phyloP scores from a whole-genome alignment of 2,797 vertebrate species.

The Mormyrops attenuatus region DNA sequence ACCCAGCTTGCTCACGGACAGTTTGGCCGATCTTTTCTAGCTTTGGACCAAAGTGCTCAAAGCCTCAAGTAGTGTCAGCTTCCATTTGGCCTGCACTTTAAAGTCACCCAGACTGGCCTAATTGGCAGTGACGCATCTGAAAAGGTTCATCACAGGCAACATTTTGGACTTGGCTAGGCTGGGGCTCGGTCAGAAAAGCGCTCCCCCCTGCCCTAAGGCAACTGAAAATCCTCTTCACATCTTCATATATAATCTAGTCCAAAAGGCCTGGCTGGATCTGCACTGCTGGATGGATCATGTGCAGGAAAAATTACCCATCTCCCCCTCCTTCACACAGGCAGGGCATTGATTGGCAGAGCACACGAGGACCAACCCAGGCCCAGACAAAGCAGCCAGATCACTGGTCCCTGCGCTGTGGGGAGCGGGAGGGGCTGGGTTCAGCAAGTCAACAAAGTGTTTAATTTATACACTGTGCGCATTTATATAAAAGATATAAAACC shows the following conservation, averaged over 20 bases:
- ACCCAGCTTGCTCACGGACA: not conserved
- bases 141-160: not conserved
- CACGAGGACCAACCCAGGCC: conserved; percentile 23
- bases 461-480: not conserved
- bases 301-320: not conserved
- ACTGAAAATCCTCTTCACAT: not conserved
- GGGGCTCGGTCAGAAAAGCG: not conserved
- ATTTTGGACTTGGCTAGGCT: not conserved
- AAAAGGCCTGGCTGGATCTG: not conserved
- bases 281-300: not conserved
- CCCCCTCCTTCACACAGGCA: conserved; percentile 35
- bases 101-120: not conserved
- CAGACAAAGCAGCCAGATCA: conserved; percentile 27
- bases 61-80: not conserved
- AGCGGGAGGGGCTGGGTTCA: conserved; percentile 16
- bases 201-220: not conserved
- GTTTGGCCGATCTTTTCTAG: not conserved
- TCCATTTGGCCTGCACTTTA: not conserved
- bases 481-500: not conserved
- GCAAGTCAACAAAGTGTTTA: not conserved
- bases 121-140: not conserved
- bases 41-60: not conserved
- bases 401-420: conserved; percentile 32
- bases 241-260: not conserved
- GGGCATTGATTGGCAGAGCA: conserved; percentile 33